These are phyloP conservation scores for Anthophora plumipes DNA, from an alignment of 2,888 invertebrate genomes.

Conservation along the genomic window DNA sequence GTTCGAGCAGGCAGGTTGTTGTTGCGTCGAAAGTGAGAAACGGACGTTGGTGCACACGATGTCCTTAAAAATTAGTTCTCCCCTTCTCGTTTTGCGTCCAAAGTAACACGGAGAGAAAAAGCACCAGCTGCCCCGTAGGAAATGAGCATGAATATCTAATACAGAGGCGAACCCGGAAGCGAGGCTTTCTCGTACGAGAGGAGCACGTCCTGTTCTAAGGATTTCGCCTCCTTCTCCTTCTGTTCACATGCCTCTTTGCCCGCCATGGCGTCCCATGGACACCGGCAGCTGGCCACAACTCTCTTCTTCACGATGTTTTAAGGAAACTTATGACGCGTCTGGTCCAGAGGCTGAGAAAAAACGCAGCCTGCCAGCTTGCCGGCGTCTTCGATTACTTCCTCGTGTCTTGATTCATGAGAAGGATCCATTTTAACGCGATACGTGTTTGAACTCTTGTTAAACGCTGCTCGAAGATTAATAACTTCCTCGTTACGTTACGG, in stretches of 20 bases:
- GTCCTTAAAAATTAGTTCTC: constrained; percentile 58
- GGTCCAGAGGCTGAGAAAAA: constrained; percentile 62
- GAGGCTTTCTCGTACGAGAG: constrained; percentile 76
- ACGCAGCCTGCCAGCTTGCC: constrained; percentile 54
- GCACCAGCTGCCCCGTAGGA: constrained; percentile 78
- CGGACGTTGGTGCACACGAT: constrained; percentile 21
- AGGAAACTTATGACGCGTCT: constrained; percentile 72
- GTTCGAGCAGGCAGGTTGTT: constrained; percentile 44
- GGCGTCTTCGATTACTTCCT: constrained; percentile 68
- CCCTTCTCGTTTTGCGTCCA: constrained; percentile 21
- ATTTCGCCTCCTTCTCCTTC: constrained; percentile 72
- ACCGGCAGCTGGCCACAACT: constrained; percentile 70
- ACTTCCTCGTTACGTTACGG: constrained; percentile 27
- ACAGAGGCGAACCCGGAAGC: constrained; percentile 82
- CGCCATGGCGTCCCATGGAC: constrained; percentile 59
- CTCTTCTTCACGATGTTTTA: constrained; percentile 75
- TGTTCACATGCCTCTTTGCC: constrained; percentile 63
- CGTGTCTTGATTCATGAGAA: constrained; percentile 28
- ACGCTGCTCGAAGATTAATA: constrained; percentile 17
- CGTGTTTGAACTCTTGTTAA: constrained; percentile 6
- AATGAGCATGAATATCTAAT: constrained; percentile 76
- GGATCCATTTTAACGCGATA: constrained; percentile 31
- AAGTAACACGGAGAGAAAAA: constrained; percentile 60
- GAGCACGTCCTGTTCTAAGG: constrained; percentile 82
- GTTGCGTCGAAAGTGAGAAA: constrained; percentile 1